Evolutionary conservation across 2,113 vertebrate genomes (phyloP).

Genomic region (Xenus cinereus): DNA sequence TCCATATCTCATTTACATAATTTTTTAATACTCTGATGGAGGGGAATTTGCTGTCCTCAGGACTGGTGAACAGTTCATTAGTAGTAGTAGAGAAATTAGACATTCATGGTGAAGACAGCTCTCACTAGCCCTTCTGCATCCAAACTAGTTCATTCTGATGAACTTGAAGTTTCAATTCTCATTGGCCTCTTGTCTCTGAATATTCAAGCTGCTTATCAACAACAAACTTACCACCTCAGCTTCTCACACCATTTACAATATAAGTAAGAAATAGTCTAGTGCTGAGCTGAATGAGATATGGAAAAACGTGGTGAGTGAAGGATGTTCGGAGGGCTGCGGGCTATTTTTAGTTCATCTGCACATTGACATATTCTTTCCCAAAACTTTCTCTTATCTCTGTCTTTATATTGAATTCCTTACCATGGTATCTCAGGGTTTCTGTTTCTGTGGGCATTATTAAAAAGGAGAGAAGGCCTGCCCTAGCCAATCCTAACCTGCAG

Average conservation of each 20-base stretch:
- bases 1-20: constrained; percentile 20
- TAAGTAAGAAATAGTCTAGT: background rate
- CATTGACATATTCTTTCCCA: background rate
- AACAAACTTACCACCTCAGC: background rate
- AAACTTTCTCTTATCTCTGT: background rate
- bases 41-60: constrained; percentile 7
- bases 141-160: background rate
- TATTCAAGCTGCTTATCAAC: background rate
- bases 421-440: background rate
- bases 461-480: background rate
- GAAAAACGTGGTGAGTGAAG: background rate
- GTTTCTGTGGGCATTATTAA: constrained; percentile 18
- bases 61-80: background rate
- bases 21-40: constrained; percentile 3
- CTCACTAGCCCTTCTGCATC: background rate
- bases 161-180: background rate
- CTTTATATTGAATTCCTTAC: background rate
- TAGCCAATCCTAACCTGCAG: background rate
- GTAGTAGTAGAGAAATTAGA: background rate
- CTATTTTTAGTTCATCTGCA: background rate
- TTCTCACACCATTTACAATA: background rate
- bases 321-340: background rate
- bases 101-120: background rate
- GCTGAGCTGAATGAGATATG: background rate
- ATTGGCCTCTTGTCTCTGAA: background rate